Base-by-base conservation (phyloP, 2,797 vertebrate genomes). In the Philypnodon macrostomus region DNA sequence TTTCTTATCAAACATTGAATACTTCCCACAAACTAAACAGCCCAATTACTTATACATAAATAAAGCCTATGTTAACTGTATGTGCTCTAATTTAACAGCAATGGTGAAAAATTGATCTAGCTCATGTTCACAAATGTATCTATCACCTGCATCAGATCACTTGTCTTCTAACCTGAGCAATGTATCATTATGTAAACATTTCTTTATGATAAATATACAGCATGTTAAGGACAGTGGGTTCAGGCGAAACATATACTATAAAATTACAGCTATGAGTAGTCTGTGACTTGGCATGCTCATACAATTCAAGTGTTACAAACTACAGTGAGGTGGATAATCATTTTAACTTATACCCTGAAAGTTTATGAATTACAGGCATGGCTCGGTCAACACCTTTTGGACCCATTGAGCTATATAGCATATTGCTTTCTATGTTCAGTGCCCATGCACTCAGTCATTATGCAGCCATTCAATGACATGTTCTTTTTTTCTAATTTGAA, bases 131-230 rank as follows among this genome's bases (percentile, higher is more conserved):
- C 59, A 68, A 42, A 67, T 51, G 38, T 44, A 77, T 76, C 71
- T 72, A 56, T 78, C 61, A 74, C 58, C 67, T 76, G 69, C 38
- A 41, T 63, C 67, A 75, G 58, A 75, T 58, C 54, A 38, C 24
- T 46, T 32, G 71, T 84, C 81, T 73, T 62, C 85, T 86, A 86
- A 87, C 85, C 83, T 87, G 84, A 87, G 85, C 83, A 73, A 85
- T 77, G 77, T 81, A 60, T 80, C 63, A 67, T 47, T 82, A 80
- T 83, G 85, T 89, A 86, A 87, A 87, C 85, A 85, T 85, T 86
- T 88, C 62, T 70, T 80, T 42, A 67, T 78, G 75, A 61, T n/a
- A 68, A 75, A 73, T 81, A 73, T 75, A 83, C 73, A 83, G 14
- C 38, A 70, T 72, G 63, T 65, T 67, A 45, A 59, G 57, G 47